Conservation (phyloP, 64 coral and sea anemone species). For the Actinia equina region DNA sequence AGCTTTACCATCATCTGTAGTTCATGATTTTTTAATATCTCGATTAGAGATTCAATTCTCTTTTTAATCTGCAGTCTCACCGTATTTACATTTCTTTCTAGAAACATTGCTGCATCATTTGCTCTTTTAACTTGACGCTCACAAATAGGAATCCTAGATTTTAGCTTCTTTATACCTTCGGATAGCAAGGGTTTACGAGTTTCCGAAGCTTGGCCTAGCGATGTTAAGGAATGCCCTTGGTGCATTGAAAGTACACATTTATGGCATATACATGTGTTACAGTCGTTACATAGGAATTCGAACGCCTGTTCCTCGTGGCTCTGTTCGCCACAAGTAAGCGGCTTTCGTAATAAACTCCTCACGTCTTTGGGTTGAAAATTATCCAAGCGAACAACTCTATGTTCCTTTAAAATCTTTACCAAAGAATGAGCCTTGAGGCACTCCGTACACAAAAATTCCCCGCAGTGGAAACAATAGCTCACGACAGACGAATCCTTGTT, state of each 20-base stretch:
- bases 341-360: slow-evolving; percentile 12
- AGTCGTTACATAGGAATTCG: slow-evolving; percentile 24
- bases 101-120: not conserved
- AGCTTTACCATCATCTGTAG: not conserved
- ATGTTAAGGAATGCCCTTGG: not conserved
- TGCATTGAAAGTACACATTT: slow-evolving; percentile 33
- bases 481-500: not conserved
- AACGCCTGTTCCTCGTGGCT: slow-evolving; percentile 28
- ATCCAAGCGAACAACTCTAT: slow-evolving; percentile 13
- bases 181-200: not conserved
- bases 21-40: slow-evolving; percentile 38
- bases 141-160: not conserved
- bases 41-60: slow-evolving; percentile 26
- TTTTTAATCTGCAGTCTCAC: slow-evolving; percentile 1
- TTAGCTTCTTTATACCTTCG: slow-evolving; percentile 4
- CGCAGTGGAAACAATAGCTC: slow-evolving; percentile 30
- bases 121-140: slow-evolving; percentile 1
- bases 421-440: slow-evolving; percentile 14
- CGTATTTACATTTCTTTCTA: not conserved
- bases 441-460: slow-evolving; percentile 16
- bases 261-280: slow-evolving; percentile 39
- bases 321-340: not conserved
- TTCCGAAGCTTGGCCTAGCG: slow-evolving; percentile 7
- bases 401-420: slow-evolving; percentile 21
- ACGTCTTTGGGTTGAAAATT: slow-evolving; percentile 19